phyloP scores from a whole-genome alignment of 2,797 vertebrate species.

The Periparus ater region DNA sequence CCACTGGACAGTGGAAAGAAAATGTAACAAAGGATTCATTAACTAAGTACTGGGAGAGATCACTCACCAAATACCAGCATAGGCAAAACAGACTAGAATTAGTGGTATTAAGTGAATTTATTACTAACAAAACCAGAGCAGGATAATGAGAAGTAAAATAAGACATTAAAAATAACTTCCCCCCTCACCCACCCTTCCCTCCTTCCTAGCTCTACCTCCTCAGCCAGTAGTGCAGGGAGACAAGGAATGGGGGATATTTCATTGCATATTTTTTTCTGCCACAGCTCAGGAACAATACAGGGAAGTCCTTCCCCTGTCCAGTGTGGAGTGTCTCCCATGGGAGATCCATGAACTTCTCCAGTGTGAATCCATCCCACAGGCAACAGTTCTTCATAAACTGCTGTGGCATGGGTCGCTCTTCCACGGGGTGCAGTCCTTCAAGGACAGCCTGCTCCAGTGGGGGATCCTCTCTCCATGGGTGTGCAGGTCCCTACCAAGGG shows the following conservation, averaged over 20 bases:
- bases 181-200: not conserved
- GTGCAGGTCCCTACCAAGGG: not conserved
- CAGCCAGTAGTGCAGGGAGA: not conserved
- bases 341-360: not conserved
- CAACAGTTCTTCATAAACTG: not conserved
- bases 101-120: not conserved
- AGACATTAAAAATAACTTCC: not conserved
- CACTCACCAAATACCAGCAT: not conserved
- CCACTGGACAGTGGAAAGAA: not conserved
- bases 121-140: not conserved
- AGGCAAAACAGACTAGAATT: not conserved
- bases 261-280: not conserved
- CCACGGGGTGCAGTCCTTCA: not conserved
- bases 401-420: accelerated
- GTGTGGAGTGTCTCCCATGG: not conserved
- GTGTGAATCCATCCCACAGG: not conserved
- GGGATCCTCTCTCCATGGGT: not conserved
- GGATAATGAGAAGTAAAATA: not conserved
- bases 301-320: not conserved
- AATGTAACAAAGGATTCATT: not conserved
- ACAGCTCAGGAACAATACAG: accelerated
- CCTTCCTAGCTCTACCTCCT: not conserved
- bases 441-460: accelerated
- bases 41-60: not conserved
- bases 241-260: not conserved